Base-by-base conservation (phyloP, 1,140 invertebrate species). In the Stegodyphus mimosarum region DNA sequence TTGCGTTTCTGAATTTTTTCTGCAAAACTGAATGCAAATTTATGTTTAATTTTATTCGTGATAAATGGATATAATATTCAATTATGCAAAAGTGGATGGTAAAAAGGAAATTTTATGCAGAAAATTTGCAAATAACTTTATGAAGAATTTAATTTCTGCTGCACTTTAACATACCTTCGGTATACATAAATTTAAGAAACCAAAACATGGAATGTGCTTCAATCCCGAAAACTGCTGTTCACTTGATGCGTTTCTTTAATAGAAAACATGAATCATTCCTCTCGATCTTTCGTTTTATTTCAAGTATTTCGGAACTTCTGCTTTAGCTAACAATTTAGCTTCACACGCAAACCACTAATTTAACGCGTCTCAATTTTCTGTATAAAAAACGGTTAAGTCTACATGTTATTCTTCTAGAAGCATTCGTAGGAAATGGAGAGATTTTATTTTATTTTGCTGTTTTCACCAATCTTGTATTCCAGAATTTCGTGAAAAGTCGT, bases 261-360 rank as follows among this genome's bases (percentile, higher is more conserved):
- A 66, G 50, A n/a, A 51, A 48, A 13, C 49, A 49, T 5, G 50
- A 77, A 67, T 52, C 72, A 74, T 66, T 77, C 67, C 67, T 67
- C 64, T 77, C 75, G 18, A 18, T 13, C 67, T 77, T 77, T 63
- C 13, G 33, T 33, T 33, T 33, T 33, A 33, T 33, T 33, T 33
- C 33, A 33, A 33, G 33, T 33, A 33, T 33, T 33, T 33, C 33
- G 18, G 18, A 69, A 69, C 9, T 69, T 69, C 18, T 18, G 15
- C 15, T 69, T 33, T 18, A 6, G 18, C 10, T n/a, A 69, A 17
- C 15, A 69, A 69, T 69, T 69, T n/a, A 69, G 66, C 18, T n/a
- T 15, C 18, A 33, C 66, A 69, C 66, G 66, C 66, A 69, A 69
- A 69, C 9, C 18, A n/a, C 66, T 18, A 69, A 69, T 69, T 18